Evolutionary conservation across 2,888 invertebrate species (phyloP).

Genomic region (Rhagonycha fulva): DNA sequence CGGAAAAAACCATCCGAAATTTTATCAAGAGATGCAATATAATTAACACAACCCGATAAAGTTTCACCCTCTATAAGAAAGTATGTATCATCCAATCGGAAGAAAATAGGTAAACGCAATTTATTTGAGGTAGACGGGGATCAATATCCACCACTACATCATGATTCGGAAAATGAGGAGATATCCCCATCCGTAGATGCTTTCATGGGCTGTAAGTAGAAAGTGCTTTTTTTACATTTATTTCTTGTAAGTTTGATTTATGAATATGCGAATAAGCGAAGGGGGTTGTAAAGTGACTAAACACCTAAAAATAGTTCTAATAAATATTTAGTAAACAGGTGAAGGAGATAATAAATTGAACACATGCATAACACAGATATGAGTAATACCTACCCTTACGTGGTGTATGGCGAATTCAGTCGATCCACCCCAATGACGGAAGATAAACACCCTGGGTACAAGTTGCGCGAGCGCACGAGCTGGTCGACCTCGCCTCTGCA

Average conservation of each 20-base stretch:
- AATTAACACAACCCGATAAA: background rate
- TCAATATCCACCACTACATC: slow-evolving; percentile 4
- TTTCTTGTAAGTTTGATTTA: background rate
- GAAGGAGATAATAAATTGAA: background rate
- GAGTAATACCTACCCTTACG: background rate
- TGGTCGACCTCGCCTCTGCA: slow-evolving; percentile 35
- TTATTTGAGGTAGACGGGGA: slow-evolving; percentile 1
- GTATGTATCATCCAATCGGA: background rate
- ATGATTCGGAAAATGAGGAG: slow-evolving; percentile 6
- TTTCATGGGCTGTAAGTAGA: background rate
- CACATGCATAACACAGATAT: background rate
- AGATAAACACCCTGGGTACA: slow-evolving; percentile 32
- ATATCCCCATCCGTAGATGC: background rate
- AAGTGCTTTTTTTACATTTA: background rate
- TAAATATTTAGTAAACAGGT: background rate
- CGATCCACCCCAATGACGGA: slow-evolving; percentile 32
- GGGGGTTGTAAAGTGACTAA: background rate
- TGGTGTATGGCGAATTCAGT: background rate
- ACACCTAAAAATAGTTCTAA: background rate
- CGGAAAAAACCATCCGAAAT: background rate
- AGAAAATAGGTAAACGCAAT: slow-evolving; percentile 2
- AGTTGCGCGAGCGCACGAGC: slow-evolving; percentile 35
- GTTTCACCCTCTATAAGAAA: background rate
- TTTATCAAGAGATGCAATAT: background rate
- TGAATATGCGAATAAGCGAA: background rate